Percentiles rank a stretch among this genome's conserved stretches.
Conservation (phyloP, 1,140 invertebrate species). For the Schmidtea mediterranea region DNA sequence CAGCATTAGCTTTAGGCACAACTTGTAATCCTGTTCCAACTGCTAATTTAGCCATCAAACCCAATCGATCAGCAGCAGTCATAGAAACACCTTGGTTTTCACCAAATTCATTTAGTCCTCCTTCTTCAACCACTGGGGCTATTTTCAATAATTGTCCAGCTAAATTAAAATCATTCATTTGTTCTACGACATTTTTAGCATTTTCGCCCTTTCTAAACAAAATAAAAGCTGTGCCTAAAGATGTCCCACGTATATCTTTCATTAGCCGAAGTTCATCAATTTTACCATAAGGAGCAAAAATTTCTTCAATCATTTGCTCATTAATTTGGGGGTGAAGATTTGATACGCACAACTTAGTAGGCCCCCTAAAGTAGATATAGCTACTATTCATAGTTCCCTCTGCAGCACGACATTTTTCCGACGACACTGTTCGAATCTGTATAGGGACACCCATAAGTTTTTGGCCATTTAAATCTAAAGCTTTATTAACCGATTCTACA, state of each 20-base stretch:
- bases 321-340: constrained; percentile 95
- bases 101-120: background rate
- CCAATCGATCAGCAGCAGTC: background rate
- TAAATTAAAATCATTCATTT: constrained; percentile 91
- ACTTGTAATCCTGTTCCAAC: background rate
- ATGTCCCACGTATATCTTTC: constrained; percentile 73
- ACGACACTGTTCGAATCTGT: too few relatives aligned
- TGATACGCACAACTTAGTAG: constrained; percentile 82
- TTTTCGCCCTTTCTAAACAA: constrained; percentile 88
- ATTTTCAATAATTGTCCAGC: constrained; percentile 97
- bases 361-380: constrained; percentile 42
- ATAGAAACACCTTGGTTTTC: background rate
- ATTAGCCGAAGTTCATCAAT: constrained; percentile 57
- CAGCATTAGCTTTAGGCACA: background rate
- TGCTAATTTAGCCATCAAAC: background rate
- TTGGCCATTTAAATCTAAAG: constrained; percentile 58
- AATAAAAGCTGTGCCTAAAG: constrained; percentile 86
- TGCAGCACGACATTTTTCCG: too few relatives aligned
- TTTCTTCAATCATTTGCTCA: constrained; percentile 85
- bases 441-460: constrained; percentile 37
- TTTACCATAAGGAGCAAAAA: constrained; percentile 97
- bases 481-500: constrained; percentile 78
- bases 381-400: too few relatives aligned
- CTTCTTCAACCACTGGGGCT: too few relatives aligned
- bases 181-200: constrained; percentile 89